Evolutionary conservation across 2,888 invertebrate genomes (phyloP).

Genomic region (Camptogramma bilineatum): DNA sequence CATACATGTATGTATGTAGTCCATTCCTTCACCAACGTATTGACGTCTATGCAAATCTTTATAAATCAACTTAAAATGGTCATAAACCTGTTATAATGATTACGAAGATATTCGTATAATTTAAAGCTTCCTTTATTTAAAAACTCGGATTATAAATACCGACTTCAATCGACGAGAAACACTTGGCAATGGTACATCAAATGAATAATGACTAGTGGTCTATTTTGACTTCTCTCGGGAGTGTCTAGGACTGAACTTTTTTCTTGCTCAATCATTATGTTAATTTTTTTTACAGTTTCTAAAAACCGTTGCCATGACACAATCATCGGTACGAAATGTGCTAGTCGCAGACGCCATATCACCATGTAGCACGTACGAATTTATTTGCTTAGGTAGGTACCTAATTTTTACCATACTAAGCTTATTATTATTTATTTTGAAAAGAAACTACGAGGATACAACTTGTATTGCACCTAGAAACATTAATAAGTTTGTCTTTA

Average conservation of each 20-base stretch:
- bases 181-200: conserved; percentile 1
- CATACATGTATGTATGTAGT: neutral
- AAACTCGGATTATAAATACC: neutral
- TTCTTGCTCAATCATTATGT: too few species aligned
- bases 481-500: too few species aligned
- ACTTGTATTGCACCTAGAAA: too few species aligned
- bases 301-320: too few species aligned
- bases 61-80: neutral
- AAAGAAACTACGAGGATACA: too few species aligned
- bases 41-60: neutral
- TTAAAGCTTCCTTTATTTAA: neutral
- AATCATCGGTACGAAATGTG: too few species aligned
- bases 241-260: neutral
- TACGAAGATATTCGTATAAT: neutral
- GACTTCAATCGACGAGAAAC: conserved; percentile 1
- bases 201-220: neutral
- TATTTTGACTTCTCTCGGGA: neutral
- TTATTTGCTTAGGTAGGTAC: too few species aligned
- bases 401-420: too few species aligned
- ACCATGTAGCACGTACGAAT: too few species aligned
- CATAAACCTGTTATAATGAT: neutral
- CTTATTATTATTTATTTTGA: too few species aligned
- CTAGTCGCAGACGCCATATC: too few species aligned
- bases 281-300: too few species aligned
- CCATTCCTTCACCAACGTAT: neutral